Percentiles rank a stretch among this genome's conserved stretches.
phyloP scores from a whole-genome alignment of 2,888 invertebrate species.

The Spodoptera exigua region DNA sequence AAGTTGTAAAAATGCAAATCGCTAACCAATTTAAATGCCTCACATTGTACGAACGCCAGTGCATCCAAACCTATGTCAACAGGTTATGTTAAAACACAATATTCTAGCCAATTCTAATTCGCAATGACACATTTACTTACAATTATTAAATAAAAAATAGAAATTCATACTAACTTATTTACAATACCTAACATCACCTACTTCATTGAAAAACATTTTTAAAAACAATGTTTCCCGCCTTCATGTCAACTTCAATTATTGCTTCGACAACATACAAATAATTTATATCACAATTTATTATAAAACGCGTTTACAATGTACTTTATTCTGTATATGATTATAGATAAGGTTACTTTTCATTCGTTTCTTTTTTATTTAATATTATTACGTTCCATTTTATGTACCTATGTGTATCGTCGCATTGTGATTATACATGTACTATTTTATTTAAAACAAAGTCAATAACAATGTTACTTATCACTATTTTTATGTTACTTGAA shows the following conservation, averaged over 20 bases:
- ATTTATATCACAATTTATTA: constrained; percentile 67
- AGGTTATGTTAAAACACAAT: constrained; percentile 64
- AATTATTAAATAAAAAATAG: constrained; percentile 71
- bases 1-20: constrained; percentile 22
- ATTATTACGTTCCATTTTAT: constrained; percentile 8
- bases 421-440: constrained; percentile 7
- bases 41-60: constrained; percentile 42
- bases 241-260: constrained; percentile 70
- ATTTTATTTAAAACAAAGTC: background rate
- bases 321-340: constrained; percentile 40
- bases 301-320: constrained; percentile 55
- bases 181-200: constrained; percentile 73
- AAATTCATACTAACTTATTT: constrained; percentile 80
- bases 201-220: constrained; percentile 63
- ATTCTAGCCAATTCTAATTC: constrained; percentile 78
- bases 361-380: constrained; percentile 20
- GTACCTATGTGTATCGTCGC: constrained; percentile 16
- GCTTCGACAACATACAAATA: constrained; percentile 59
- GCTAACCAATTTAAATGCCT: constrained; percentile 40
- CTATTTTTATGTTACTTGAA: constrained; percentile 12
- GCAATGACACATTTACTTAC: constrained; percentile 56
- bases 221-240: constrained; percentile 65
- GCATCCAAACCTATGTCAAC: constrained; percentile 37
- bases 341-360: constrained; percentile 36
- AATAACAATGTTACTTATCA: constrained; percentile 7